Evolutionary conservation across 2,797 vertebrate species (phyloP), one percentile per base, ranked within the genome.

Genomic region (Rousettus madagascariensis): DNA sequence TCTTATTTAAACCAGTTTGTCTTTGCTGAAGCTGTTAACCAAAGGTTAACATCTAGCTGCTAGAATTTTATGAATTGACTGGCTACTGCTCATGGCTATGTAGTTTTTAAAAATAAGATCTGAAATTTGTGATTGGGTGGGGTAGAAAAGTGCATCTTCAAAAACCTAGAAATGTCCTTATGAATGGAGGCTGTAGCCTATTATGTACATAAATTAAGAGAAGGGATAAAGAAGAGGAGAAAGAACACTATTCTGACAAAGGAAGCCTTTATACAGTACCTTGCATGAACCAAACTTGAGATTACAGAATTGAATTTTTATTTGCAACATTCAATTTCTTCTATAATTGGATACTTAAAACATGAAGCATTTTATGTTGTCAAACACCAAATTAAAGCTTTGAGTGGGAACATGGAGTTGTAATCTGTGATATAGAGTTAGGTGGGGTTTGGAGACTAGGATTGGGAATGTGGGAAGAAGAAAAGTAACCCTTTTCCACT

Each of bases 21-120:
- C 87, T 57, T 93, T 19, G 1, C 85, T 97, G 86, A 96, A 43
- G 22, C 78, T 95, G 0, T 97, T 97, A 94, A 38, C 84, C 28
- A 97, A 38, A 38, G 83, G 53, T 92, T 95, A 86, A 96, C 84
- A 66, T 95, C 95, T 55, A 97, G 75, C 95, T 91, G 94, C 84
- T 95, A 95, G 79, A 96, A 96, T 96, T 97, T 90, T 79, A 59
- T 95, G 46, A 97, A 94, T 95, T 95, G 84, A 51, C 93, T 98
- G 77, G 43, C 41, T 97, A 59, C 83, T 96, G 53, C 74, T 90
- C 49, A 94, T 85, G 91, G 55, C 66, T 96, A 97, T 97, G 83
- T 95, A 82, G 91, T 36, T 94, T 91, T 66, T 87, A 82, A 61
- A 83, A 88, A 72, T 98, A 96, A 95, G 72, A 87, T 87, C 41